Percentiles rank a stretch among this genome's conserved stretches.
phyloP scores from a whole-genome alignment of 1,140 invertebrate species.

The Aphidius ervi region DNA sequence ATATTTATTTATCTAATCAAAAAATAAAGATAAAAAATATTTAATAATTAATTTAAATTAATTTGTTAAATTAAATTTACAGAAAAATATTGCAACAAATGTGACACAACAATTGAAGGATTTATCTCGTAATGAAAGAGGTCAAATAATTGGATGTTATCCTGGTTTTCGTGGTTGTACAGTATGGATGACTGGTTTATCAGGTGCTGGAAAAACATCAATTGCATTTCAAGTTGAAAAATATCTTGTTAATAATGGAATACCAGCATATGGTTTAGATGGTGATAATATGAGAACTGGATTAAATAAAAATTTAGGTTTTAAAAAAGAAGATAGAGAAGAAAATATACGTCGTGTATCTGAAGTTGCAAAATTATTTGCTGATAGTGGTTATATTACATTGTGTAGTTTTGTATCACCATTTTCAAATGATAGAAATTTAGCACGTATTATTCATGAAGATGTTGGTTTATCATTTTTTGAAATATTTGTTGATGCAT shows the following conservation, averaged over 20 bases:
- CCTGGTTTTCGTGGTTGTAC: conserved; percentile 96
- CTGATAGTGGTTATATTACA: conserved; percentile 92
- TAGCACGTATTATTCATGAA: conserved; percentile 84
- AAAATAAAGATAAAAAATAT: too few relatives aligned
- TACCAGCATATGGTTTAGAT: conserved; percentile 93
- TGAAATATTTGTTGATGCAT: conserved; percentile 95
- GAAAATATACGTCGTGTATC: conserved; percentile 97
- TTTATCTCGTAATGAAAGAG: conserved; percentile 88
- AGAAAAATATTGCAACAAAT: conserved; percentile 61
- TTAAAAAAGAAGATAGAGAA: conserved; percentile 89
- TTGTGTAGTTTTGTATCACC: conserved; percentile 98
- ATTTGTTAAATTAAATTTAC: too few relatives aligned
- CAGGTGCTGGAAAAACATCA: conserved; percentile 96
- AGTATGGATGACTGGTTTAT: conserved; percentile 96
- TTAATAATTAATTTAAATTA: too few relatives aligned
- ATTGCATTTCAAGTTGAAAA: conserved; percentile 96
- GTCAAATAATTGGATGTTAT: conserved; percentile 82
- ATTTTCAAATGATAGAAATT: conserved; percentile 85
- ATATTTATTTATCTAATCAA: too few relatives aligned
- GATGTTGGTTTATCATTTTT: conserved; percentile 85
- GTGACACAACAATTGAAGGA: conserved; percentile 92
- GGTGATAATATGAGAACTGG: conserved; percentile 97
- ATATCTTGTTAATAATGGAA: conserved; percentile 79
- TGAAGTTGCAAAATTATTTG: conserved; percentile 96
- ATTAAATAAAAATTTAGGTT: conserved; percentile 93